Conservation (phyloP, 2,888 invertebrate species). For the Synanthedon formicaeformis region DNA sequence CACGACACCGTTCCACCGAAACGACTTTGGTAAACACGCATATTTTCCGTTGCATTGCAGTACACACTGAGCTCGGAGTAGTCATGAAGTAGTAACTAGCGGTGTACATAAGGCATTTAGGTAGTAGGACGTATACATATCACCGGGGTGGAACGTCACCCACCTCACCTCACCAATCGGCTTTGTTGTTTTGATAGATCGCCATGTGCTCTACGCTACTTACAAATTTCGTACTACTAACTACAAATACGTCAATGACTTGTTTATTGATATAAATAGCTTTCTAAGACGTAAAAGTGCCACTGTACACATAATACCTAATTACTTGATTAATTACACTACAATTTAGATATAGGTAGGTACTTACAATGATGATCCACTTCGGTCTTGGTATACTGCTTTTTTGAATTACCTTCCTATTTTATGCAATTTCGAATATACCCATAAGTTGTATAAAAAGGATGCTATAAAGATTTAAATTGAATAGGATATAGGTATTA, state of each 20-base stretch:
- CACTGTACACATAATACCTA: too few species aligned
- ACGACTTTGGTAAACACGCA: slow-evolving; percentile 72
- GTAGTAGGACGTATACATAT: slow-evolving; percentile 68
- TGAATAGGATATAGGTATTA: not conserved
- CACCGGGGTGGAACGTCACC: slow-evolving; percentile 70
- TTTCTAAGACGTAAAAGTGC: too few species aligned
- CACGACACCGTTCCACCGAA: slow-evolving; percentile 70
- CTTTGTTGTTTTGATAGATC: slow-evolving; percentile 70
- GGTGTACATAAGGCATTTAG: slow-evolving; percentile 71
- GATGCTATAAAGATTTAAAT: too few species aligned
- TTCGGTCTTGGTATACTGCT: too few species aligned
- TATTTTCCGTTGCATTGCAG: slow-evolving; percentile 72
- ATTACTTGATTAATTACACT: too few species aligned
- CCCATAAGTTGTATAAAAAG: too few species aligned
- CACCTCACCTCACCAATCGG: slow-evolving; percentile 68
- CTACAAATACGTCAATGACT: not conserved
- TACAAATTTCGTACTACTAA: not conserved
- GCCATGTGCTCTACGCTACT: slow-evolving; percentile 46
- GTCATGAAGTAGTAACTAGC: slow-evolving; percentile 71
- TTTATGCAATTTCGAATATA: too few species aligned
- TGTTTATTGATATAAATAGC: too few species aligned
- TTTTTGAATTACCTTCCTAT: too few species aligned
- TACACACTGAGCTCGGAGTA: slow-evolving; percentile 71
- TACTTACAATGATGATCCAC: too few species aligned
- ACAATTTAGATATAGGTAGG: too few species aligned